Conservation (phyloP, 2,113 vertebrate genomes). For the Dromiciops gliroides region DNA sequence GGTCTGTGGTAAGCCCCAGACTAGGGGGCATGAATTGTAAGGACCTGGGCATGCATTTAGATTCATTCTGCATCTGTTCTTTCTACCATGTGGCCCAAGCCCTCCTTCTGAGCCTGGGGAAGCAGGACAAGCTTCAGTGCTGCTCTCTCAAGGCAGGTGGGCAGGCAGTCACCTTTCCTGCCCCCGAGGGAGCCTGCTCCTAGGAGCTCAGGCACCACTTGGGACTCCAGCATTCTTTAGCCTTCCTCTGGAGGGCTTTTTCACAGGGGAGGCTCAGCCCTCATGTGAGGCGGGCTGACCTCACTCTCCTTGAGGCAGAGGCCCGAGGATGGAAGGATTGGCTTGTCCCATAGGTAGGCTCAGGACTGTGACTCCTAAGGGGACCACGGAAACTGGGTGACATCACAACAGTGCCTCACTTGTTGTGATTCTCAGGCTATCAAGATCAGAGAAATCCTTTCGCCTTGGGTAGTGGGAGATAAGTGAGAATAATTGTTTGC, state of each 20-base stretch:
- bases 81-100: neutral
- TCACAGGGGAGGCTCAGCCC: neutral
- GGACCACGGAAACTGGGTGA: neutral
- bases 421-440: neutral
- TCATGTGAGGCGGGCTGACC: neutral
- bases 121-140: neutral
- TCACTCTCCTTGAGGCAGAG: too few relatives aligned
- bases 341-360: neutral
- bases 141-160: neutral
- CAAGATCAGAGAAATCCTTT: slow-evolving; percentile 42
- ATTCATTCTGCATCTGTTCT: neutral
- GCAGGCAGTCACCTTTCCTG: neutral
- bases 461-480: neutral
- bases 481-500: slow-evolving; percentile 59
- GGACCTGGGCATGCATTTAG: neutral
- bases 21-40: neutral
- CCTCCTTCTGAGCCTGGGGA: neutral
- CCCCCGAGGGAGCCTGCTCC: neutral
- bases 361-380: neutral
- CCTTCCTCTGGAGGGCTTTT: neutral
- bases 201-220: too few relatives aligned
- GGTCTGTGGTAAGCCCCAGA: neutral
- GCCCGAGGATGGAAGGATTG: neutral
- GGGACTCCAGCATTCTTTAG: neutral
- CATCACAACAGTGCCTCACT: neutral